Base-by-base conservation (phyloP, 2,797 vertebrate species). In the Spinus olivaceus region DNA sequence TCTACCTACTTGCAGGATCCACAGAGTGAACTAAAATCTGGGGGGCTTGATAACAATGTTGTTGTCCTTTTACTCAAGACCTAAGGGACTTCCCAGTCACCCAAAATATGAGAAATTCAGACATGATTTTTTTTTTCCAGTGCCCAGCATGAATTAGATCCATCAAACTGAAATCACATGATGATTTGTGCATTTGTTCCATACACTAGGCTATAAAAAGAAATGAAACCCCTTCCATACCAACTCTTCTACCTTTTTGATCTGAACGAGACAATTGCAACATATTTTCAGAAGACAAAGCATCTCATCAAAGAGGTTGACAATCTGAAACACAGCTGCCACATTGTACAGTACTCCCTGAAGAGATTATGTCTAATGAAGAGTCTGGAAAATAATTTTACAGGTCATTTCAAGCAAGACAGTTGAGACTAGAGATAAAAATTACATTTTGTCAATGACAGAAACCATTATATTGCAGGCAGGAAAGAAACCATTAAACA, bases 381-480 rank as follows among this genome's bases (percentile, higher is more conserved):
- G 94, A 94, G 59, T 42, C 84, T 92, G 63, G 66, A 93, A 96
- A 83, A 94, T 89, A 91, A 97, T 95, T 96, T 96, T 96, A 94
- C 94, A 95, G 95, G 89, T 92, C 94, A 96, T 95, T 97, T 96
- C 94, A 92, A 91, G 59, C 76, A 90, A 92, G 80, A 66, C 10
- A 93, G 57, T 83, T 76, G 76, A 92, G 89, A 73, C 32, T 60
- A 70, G 28, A 93, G 44, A 94, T 35, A 92, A 94, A 97, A 94
- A 81, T 56, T 21, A 84, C 13, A 8, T 21, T 89, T 87, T 60
- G 32, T 15, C 72, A 78, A 27, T 14, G 69, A 61, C 28, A 89
- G 72, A 92, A 87, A 63, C 28, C 30, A 17, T 28, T 71, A 33
- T 6, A 72, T 1, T 76, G 44, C 10, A 76, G 27, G 12, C 33